phyloP scores from a whole-genome alignment of 2,797 vertebrate species.

The Melopsittacus undulatus region DNA sequence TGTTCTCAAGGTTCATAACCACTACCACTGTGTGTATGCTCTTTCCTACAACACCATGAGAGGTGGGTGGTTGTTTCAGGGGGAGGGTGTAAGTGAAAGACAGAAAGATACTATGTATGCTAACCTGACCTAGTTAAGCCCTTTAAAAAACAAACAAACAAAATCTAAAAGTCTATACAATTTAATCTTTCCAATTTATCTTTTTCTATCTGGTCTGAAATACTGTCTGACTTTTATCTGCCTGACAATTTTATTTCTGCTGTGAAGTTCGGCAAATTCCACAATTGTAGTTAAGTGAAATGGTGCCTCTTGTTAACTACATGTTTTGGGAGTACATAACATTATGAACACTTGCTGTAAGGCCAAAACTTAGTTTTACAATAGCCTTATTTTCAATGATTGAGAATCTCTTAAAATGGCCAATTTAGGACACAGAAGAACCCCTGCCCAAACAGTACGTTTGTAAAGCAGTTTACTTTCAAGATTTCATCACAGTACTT shows the following conservation, averaged over 20 bases:
- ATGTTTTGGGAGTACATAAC: not conserved
- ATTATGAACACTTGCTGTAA: not conserved
- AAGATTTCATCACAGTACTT: not conserved
- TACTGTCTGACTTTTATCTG: not conserved
- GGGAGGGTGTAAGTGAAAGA: not conserved
- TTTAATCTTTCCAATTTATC: not conserved
- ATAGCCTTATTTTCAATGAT: not conserved
- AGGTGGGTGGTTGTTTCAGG: not conserved
- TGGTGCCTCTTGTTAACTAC: not conserved
- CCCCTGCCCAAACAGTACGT: not conserved
- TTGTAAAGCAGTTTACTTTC: not conserved
- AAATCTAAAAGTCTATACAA: not conserved
- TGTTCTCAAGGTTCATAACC: not conserved
- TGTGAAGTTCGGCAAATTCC: not conserved
- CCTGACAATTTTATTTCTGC: not conserved
- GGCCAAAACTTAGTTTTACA: not conserved
- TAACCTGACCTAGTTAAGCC: not conserved
- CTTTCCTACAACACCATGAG: not conserved
- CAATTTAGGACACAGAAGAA: not conserved
- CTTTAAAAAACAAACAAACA: not conserved
- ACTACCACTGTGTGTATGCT: not conserved
- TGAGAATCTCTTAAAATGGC: not conserved
- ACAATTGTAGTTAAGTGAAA: not conserved
- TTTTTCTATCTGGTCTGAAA: not conserved
- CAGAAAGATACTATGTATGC: not conserved